A percentile compares a stretch with the other conserved stretches of the same genome.
Evolutionary conservation across 1,140 invertebrate species (phyloP).

Genomic region (Cherax destructor): DNA sequence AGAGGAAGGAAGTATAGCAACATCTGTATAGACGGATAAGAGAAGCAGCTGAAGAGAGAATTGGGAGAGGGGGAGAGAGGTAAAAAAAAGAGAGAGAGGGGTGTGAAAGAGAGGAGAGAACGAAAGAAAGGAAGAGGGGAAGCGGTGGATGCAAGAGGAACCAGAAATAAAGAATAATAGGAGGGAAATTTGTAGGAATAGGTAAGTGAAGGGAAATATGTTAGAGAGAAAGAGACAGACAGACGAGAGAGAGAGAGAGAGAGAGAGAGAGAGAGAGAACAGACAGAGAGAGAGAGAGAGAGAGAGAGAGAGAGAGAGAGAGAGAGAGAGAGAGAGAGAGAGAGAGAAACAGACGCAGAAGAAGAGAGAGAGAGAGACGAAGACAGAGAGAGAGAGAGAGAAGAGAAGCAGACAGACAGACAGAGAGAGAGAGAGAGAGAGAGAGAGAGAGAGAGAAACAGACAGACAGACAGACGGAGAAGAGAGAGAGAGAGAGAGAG

Average conservation of each 20-base stretch:
- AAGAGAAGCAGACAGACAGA: neutral
- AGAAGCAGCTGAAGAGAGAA: neutral
- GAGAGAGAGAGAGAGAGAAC: neutral
- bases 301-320: neutral
- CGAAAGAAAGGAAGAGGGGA: slow-evolving; percentile 10
- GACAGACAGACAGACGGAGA: no score
- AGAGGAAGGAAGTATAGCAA: neutral
- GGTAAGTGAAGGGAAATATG: neutral
- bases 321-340: neutral
- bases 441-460: neutral
- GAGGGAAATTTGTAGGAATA: neutral
- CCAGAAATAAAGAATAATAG: neutral
- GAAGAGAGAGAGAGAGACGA: neutral
- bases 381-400: neutral
- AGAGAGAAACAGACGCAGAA: no score
- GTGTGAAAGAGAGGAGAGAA: neutral
- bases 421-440: neutral
- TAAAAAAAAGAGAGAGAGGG: neutral
- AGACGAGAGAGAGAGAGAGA: neutral
- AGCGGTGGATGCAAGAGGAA: neutral
- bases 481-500: neutral
- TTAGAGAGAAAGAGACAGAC: neutral
- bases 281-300: slow-evolving; percentile 2
- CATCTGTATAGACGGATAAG: neutral
- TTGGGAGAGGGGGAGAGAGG: slow-evolving; percentile 14